Conservation (phyloP, 2,113 vertebrate species). For the Cynoglossus semilaevis region DNA sequence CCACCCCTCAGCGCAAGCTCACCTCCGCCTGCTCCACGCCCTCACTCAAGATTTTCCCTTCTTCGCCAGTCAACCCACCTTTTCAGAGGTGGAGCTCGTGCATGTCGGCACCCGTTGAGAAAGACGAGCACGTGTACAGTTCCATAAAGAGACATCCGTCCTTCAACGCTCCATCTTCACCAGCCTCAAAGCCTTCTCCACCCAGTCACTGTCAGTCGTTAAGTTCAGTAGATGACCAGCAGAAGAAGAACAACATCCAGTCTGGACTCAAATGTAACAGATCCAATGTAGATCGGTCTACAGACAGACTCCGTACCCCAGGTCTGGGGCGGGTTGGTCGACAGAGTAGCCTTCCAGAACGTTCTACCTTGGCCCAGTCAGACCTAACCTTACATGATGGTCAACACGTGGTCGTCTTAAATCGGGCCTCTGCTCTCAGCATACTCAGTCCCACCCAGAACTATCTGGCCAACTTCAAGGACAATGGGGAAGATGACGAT, state of each 20-base stretch:
- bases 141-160: conserved; percentile 76
- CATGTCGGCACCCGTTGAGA: conserved; percentile 81
- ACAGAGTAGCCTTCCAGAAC: conserved; percentile 78
- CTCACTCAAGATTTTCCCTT: conserved; percentile 77
- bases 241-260: conserved; percentile 71
- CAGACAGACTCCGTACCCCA: conserved; percentile 48
- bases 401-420: conserved; percentile 88
- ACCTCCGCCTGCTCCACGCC: conserved; percentile 81
- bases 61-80: conserved; percentile 61
- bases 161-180: conserved; percentile 66
- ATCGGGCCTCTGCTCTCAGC: conserved; percentile 77
- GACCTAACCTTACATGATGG: conserved; percentile 92
- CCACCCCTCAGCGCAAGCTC: conserved; percentile 68
- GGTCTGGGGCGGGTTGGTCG: conserved; percentile 55
- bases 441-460: conserved; percentile 88
- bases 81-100: conserved; percentile 84
- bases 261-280: conserved; percentile 50
- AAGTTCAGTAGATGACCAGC: conserved; percentile 76
- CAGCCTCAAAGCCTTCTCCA: conserved; percentile 66
- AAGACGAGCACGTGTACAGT: conserved; percentile 84
- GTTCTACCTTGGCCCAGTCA: conserved; percentile 70
- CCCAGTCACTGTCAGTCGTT: conserved; percentile 80
- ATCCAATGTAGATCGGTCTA: conserved; percentile 38
- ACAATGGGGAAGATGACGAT: conserved; percentile 86
- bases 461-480: conserved; percentile 95